Evolutionary conservation across 2,113 vertebrate genomes (phyloP), one percentile per base, ranked within the genome.

Genomic region (Saiga tatarica): DNA sequence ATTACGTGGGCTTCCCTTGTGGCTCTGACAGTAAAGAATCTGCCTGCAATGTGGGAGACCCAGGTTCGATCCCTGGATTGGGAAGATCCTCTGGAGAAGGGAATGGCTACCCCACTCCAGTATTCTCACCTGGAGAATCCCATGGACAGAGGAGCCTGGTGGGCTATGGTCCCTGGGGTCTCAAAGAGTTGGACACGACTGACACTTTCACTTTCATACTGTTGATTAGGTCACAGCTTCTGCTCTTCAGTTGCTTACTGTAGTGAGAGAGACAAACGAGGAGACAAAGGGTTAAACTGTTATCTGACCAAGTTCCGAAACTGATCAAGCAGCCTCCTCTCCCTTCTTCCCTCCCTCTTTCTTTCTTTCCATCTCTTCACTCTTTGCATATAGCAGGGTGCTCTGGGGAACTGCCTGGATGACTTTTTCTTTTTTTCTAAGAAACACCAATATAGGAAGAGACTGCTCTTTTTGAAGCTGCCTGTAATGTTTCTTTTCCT

Each of bases 151-250:
- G 67, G 19, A 74, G 19, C 67, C 67, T 74, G 10, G 67, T 2
- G 21, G 10, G 36, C 67, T 74, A 25, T 0, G 6, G n/a, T 39
- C 36, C 19, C 3, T 6, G 19, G 33, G 19, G 19, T 74, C n/a
- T 1, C n/a, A 74, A 1, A 71, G 17, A 71, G n/a, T 39, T 2
- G 0, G 67, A 74, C 67, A 74, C 0, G 10, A 10, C 19, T 23
- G n/a, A 39, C n/a, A 13, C 19, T 36, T 36, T 71, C 64, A 71
- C 19, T 71, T 71, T 71, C 19, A 91, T 6, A 30, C 5, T 81
- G 81, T 30, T 47, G 30, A 78, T 55, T 23, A 42, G 19, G 26
- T 45, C 71, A 62, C 28, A 55, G 64, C 47, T 39, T 76, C 53
- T 50, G 47, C 42, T 25, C 64, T 50, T 84, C 30, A 6, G 26